These are phyloP conservation scores for Volucella bombylans DNA, from an alignment of 2,888 invertebrate genomes.

Conservation along the genomic window DNA sequence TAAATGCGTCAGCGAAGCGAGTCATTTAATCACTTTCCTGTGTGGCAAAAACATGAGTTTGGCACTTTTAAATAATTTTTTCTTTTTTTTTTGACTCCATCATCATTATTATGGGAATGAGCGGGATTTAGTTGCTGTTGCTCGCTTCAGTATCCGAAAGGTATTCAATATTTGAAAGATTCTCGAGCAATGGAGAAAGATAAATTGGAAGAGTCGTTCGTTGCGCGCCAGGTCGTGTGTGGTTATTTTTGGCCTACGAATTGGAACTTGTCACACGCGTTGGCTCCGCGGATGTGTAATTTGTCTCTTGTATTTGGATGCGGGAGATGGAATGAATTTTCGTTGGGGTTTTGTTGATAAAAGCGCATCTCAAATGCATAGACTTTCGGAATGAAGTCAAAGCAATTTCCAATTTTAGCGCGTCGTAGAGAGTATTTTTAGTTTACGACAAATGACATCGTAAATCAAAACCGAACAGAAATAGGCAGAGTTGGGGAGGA, in stretches of 20 bases:
- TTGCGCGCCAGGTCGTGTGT: conserved; percentile 12
- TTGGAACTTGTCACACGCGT: conserved; percentile 27
- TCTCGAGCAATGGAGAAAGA: background rate
- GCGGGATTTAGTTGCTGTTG: background rate
- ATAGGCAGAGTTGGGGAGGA: background rate
- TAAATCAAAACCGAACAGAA: background rate
- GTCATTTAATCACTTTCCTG: conserved; percentile 32
- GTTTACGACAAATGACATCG: conserved; percentile 20
- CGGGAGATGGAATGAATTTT: conserved; percentile 36
- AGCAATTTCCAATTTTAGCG: background rate
- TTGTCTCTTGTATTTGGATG: background rate
- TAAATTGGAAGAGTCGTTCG: conserved; percentile 32
- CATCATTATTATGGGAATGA: conserved; percentile 6
- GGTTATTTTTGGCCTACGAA: conserved; percentile 54
- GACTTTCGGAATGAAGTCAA: background rate
- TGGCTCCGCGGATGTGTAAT: background rate
- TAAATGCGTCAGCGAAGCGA: conserved; percentile 36
- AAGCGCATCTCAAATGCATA: conserved; percentile 8
- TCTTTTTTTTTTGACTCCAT: too few species aligned
- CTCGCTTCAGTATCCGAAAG: conserved; percentile 11
- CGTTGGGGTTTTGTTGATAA: background rate
- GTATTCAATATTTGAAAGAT: conserved; percentile 9
- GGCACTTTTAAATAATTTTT: conserved; percentile 7
- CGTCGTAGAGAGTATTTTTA: conserved; percentile 15
- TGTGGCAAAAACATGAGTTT: background rate